Percentiles rank a stretch among this genome's conserved stretches.
Conservation (phyloP, 2,113 vertebrate genomes). For the Sinocyclocheilus anshuiensis region DNA sequence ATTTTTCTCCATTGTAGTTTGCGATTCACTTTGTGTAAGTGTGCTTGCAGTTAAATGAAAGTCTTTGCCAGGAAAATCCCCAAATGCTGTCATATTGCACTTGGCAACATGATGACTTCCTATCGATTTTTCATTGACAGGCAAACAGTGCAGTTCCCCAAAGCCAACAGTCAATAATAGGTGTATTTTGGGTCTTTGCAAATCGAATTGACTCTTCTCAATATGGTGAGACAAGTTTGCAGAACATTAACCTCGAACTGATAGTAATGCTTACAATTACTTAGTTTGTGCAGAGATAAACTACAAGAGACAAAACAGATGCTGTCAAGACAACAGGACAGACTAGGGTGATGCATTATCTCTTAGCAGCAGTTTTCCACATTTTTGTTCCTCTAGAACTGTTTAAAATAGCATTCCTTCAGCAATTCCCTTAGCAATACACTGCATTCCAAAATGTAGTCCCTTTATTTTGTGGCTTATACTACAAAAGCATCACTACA, state of each 20-base stretch:
- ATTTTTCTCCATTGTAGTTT: slow-evolving; percentile 6
- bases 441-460: background rate
- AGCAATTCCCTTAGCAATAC: background rate
- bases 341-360: background rate
- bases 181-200: slow-evolving; percentile 10
- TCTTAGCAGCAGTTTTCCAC: background rate
- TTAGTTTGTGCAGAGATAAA: slow-evolving; percentile 21
- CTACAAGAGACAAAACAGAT: background rate
- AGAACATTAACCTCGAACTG: slow-evolving; percentile 52
- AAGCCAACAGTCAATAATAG: slow-evolving; percentile 30
- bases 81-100: slow-evolving; percentile 36
- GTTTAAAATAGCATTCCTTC: slow-evolving; percentile 1
- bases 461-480: background rate
- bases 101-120: slow-evolving; percentile 30
- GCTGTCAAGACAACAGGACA: background rate
- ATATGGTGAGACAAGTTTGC: slow-evolving; percentile 30
- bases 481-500: background rate
- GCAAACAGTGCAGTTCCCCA: slow-evolving; percentile 18
- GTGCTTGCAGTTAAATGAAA: slow-evolving; percentile 6
- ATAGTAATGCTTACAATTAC: background rate
- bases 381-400: background rate
- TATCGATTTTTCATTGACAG: slow-evolving; percentile 47
- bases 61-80: slow-evolving; percentile 30
- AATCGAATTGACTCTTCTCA: slow-evolving; percentile 40
- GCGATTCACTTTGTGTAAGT: background rate